phyloP scores from a whole-genome alignment of 2,113 vertebrate species.

The Etheostoma cragini region DNA sequence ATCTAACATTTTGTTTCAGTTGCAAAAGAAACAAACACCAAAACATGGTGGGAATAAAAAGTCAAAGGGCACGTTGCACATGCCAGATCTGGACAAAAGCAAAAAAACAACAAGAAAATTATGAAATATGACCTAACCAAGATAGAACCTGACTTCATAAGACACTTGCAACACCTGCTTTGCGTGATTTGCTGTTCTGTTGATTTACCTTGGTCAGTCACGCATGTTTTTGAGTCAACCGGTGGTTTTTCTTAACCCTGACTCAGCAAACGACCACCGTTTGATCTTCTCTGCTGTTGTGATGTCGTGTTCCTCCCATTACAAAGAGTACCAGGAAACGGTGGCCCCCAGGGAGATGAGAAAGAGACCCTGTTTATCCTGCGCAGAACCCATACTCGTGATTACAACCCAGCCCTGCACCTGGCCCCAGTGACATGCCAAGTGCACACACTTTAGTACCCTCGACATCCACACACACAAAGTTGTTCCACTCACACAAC shows the following conservation, averaged over 20 bases:
- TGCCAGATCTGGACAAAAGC: neutral
- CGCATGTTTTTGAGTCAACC: conserved; percentile 56
- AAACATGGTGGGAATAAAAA: conserved; percentile 27
- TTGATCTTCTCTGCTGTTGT: conserved; percentile 75
- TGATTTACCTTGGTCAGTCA: conserved; percentile 39
- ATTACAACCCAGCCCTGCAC: conserved; percentile 76
- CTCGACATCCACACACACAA: neutral
- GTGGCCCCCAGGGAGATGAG: conserved; percentile 69
- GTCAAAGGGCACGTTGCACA: neutral
- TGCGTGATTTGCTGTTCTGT: neutral
- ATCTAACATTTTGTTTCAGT: conserved; percentile 7
- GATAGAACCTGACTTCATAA: neutral
- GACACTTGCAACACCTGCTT: conserved; percentile 2
- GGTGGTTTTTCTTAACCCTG: conserved; percentile 74
- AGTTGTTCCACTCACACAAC: conserved; percentile 15
- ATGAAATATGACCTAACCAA: neutral
- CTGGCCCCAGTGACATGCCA: conserved; percentile 72
- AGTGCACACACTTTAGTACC: conserved; percentile 49
- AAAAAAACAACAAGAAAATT: neutral
- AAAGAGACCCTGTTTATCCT: conserved; percentile 80
- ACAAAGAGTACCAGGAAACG: conserved; percentile 79
- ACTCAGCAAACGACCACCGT: conserved; percentile 73
- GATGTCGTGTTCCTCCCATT: conserved; percentile 76
- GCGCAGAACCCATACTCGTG: conserved; percentile 72
- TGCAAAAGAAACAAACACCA: conserved; percentile 20